Evolutionary conservation across 2,113 vertebrate species (phyloP), one percentile per base, ranked within the genome.

Genomic region (Sclerurus mexicanus): DNA sequence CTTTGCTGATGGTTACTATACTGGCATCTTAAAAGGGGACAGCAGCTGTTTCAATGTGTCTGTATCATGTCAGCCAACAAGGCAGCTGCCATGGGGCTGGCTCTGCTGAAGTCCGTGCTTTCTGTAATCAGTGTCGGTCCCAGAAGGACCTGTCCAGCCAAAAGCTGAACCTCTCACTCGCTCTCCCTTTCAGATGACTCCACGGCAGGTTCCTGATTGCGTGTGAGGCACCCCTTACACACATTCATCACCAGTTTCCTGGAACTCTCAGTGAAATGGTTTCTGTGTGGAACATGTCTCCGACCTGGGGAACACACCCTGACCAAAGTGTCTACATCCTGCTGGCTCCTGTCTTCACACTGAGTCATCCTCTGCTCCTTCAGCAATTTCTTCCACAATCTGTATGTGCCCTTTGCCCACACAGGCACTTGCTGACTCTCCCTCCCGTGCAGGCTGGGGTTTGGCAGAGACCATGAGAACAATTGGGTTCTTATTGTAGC

Each of bases 171-270:
- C 1, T 21, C 56, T 35, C 14, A 4, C 13, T 37, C 16, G 12
- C 30, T 50, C 25, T 69, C 40, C 75, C 66, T 73, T 30, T 14
- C 25, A 19, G 47, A 7, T 21, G 28, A 11, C 27, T 30, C 35
- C 0, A 0, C 4, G 3, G 3, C 37, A 67, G 46, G 21, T 42
- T 35, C 28, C 25, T 4, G 0, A 0, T 35, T 31, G 35, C 1
- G 0, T 10, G 0, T 6, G 12, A n/a, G 63, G 33, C 53, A 14
- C 24, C 25, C 18, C 30, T 42, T 15, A 8, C 58, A 59, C 47
- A 33, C 14, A n/a, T 13, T 5, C 3, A 7, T 23, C 62, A 40
- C 2, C 5, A 0, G 7, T 3, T 63, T 28, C 88, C 81, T 55
- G 49, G 39, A 44, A 6, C 3, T 58, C 46, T 73, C 9, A 5